Evolutionary conservation across 1,140 invertebrate species (phyloP).

Genomic region (Procambarus clarkii): DNA sequence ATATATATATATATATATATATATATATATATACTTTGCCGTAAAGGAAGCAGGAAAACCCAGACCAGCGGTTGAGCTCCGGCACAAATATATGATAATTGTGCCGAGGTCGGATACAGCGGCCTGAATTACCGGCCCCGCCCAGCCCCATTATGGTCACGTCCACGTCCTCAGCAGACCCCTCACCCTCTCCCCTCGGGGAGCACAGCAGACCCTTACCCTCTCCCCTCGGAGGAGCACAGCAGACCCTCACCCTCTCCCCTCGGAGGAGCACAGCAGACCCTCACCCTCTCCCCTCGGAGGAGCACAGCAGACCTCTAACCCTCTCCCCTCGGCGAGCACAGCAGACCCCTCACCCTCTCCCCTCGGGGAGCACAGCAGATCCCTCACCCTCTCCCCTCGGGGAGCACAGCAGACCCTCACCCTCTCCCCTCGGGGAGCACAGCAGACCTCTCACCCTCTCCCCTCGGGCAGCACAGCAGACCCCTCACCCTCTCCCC

Average conservation of each 20-base stretch:
- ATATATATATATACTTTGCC: too few species aligned
- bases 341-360: not conserved
- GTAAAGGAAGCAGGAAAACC: too few species aligned
- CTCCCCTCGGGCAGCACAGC: too few species aligned
- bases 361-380: too few species aligned
- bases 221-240: not conserved
- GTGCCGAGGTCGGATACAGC: not conserved
- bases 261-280: too few species aligned
- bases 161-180: not conserved
- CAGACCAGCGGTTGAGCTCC: not conserved
- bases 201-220: not conserved
- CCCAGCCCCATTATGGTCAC: not conserved
- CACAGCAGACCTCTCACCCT: not conserved
- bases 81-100: not conserved
- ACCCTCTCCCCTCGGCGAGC: not conserved
- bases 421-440: too few species aligned
- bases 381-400: too few species aligned
- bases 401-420: not conserved
- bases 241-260: not conserved
- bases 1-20: too few species aligned
- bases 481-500: too few species aligned
- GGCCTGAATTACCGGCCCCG: constrained; percentile 4
- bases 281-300: not conserved
- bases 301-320: too few species aligned
- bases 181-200: too few species aligned